Evolutionary conservation across 1,140 invertebrate genomes (phyloP).

Genomic region (Agraylea sexmaculata): DNA sequence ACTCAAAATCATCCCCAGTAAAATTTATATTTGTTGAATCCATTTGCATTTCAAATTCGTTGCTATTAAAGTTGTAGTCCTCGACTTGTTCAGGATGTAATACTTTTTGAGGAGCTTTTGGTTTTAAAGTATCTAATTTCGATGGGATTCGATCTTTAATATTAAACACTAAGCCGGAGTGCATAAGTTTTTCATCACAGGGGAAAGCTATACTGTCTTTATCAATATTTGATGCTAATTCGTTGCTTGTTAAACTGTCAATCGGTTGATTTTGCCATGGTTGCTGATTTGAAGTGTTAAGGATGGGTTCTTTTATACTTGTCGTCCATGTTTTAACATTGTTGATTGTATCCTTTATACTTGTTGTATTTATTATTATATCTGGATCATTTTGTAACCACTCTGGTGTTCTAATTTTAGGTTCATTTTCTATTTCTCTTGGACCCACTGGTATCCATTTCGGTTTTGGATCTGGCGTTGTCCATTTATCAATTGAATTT

Average conservation of each 20-base stretch:
- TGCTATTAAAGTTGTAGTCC: slow-evolving; percentile 16
- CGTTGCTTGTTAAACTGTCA: slow-evolving; percentile 11
- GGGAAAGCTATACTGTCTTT: slow-evolving; percentile 13
- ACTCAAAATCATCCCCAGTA: slow-evolving; percentile 14
- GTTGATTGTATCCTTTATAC: slow-evolving; percentile 8
- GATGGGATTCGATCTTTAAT: slow-evolving; percentile 10
- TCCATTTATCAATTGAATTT: slow-evolving; percentile 15
- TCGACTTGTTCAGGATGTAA: slow-evolving; percentile 8
- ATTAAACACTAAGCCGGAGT: slow-evolving; percentile 14
- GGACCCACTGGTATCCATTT: slow-evolving; percentile 21
- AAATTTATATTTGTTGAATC: slow-evolving; percentile 19
- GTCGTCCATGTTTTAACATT: slow-evolving; percentile 17
- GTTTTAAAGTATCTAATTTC: slow-evolving; percentile 9
- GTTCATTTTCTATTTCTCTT: slow-evolving; percentile 10
- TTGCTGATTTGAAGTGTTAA: slow-evolving; percentile 10
- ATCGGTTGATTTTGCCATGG: slow-evolving; percentile 7
- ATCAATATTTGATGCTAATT: slow-evolving; percentile 11
- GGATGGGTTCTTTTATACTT: slow-evolving; percentile 10
- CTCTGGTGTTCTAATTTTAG: slow-evolving; percentile 6
- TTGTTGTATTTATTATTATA: slow-evolving; percentile 12
- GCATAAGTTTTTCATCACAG: slow-evolving; percentile 14
- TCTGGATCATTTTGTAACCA: slow-evolving; percentile 13
- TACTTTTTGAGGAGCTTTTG: no score
- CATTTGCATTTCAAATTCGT: slow-evolving; percentile 18
- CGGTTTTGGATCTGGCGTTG: slow-evolving; percentile 11